phyloP scores from a whole-genome alignment of 1,140 invertebrate species.

The Medauroidea extradentata region DNA sequence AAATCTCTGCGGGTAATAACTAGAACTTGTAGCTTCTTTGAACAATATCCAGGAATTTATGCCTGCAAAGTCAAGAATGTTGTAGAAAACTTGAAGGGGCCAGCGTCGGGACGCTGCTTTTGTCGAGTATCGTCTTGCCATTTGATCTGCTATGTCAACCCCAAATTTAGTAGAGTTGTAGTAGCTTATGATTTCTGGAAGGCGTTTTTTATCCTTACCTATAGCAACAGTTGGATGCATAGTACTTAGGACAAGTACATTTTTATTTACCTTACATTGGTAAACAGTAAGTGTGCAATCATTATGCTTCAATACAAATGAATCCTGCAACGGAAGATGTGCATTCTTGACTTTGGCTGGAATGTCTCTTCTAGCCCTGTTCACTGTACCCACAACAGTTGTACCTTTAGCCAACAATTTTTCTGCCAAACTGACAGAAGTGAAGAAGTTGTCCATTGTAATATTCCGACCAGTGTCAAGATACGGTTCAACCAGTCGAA shows the following conservation, averaged over 20 bases:
- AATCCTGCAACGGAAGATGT: no score
- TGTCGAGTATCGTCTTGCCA: conserved; percentile 17
- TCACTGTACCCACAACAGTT: conserved; percentile 22
- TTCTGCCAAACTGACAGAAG: not conserved
- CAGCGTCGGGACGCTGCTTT: conserved; percentile 17
- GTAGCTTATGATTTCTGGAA: conserved; percentile 24
- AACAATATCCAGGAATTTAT: conserved; percentile 20
- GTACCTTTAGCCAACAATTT: conserved; percentile 2
- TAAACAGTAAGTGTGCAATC: conserved; percentile 20
- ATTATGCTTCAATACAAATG: no score
- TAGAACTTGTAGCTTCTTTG: no score
- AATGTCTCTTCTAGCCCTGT: not conserved
- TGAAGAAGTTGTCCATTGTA: conserved; percentile 7
- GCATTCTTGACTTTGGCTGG: not conserved
- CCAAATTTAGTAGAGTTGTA: conserved; percentile 29
- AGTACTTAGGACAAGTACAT: conserved; percentile 23
- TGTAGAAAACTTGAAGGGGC: conserved; percentile 25
- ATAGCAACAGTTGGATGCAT: conserved; percentile 21
- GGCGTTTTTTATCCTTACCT: conserved; percentile 16
- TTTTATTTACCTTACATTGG: conserved; percentile 26
- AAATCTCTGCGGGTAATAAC: no score
- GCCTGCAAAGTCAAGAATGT: conserved; percentile 23
- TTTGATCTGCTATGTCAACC: conserved; percentile 23
- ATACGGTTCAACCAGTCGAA: conserved; percentile 2
- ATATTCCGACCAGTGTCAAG: conserved; percentile 1